Conservation (phyloP, 2,113 vertebrate genomes). For the Microtus ochrogaster region DNA sequence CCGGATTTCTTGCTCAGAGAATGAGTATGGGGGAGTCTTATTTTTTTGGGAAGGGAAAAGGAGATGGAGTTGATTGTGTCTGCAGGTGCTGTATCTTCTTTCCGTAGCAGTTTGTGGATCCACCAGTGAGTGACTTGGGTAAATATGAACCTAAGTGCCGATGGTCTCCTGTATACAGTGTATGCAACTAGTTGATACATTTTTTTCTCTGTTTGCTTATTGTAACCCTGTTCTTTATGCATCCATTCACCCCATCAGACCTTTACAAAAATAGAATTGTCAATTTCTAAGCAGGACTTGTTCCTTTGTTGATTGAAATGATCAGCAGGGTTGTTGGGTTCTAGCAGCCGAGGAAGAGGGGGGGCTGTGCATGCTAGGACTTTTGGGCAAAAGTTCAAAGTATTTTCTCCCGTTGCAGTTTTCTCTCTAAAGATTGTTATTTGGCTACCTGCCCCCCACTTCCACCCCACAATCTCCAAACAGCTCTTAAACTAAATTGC, state of each 20-base stretch:
- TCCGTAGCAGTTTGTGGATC: slow-evolving; percentile 65
- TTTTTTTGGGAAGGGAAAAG: slow-evolving; percentile 41
- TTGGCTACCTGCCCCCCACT: slow-evolving; percentile 40
- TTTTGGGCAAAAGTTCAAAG: slow-evolving; percentile 78
- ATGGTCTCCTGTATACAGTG: neutral
- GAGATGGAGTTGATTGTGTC: slow-evolving; percentile 63
- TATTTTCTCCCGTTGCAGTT: slow-evolving; percentile 75
- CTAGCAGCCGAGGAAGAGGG: slow-evolving; percentile 65
- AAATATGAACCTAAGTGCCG: slow-evolving; percentile 20
- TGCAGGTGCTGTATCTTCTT: slow-evolving; percentile 62
- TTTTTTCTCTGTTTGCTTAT: slow-evolving; percentile 68
- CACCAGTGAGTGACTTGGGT: slow-evolving; percentile 67
- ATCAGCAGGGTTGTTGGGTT: slow-evolving; percentile 49
- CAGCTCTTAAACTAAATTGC: slow-evolving; percentile 77
- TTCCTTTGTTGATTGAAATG: slow-evolving; percentile 73
- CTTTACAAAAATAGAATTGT: slow-evolving; percentile 71
- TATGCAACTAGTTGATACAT: slow-evolving; percentile 68
- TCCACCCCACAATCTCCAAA: slow-evolving; percentile 64
- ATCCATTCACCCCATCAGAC: slow-evolving; percentile 60
- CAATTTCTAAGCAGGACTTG: slow-evolving; percentile 73
- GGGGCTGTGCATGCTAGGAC: slow-evolving; percentile 76
- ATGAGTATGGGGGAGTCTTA: slow-evolving; percentile 36
- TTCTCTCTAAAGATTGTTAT: slow-evolving; percentile 68
- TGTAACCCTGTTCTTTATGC: slow-evolving; percentile 36
- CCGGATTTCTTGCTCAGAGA: slow-evolving; percentile 65